Conservation (phyloP, 2,113 vertebrate species). For the Python bivittatus region DNA sequence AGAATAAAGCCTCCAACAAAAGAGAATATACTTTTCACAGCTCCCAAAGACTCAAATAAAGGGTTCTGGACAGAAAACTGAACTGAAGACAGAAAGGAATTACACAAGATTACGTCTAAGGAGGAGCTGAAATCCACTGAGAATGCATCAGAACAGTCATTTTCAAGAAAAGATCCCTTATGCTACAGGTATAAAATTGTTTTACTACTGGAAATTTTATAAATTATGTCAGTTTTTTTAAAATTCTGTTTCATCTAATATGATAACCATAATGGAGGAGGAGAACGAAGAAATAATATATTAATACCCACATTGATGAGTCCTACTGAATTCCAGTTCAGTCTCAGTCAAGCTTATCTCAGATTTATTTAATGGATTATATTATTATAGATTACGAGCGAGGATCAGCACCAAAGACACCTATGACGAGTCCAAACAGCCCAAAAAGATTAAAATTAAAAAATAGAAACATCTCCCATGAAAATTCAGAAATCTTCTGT, state of each 20-base stretch:
- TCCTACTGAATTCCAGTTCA: too few relatives aligned
- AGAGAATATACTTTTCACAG: not conserved
- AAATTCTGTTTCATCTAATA: not conserved
- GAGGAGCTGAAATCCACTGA: not conserved
- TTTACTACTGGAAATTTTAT: not conserved
- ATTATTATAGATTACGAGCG: too few relatives aligned
- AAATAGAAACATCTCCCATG: too few relatives aligned
- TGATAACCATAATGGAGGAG: not conserved
- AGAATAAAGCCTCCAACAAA: not conserved
- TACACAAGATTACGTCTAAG: not conserved
- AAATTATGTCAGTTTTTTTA: not conserved
- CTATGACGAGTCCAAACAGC: too few relatives aligned
- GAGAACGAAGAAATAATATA: not conserved
- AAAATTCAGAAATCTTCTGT: too few relatives aligned
- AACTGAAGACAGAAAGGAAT: not conserved
- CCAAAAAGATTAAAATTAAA: too few relatives aligned
- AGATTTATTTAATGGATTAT: too few relatives aligned
- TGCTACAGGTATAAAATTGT: not conserved
- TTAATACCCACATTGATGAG: too few relatives aligned
- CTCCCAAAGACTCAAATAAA: not conserved
- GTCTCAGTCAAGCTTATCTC: too few relatives aligned
- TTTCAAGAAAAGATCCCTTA: not conserved
- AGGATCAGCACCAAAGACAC: too few relatives aligned
- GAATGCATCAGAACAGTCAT: not conserved
- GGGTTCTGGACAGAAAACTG: not conserved